Percentiles rank a stretch among this genome's conserved stretches.
These are phyloP conservation scores for Ligdia adustata DNA, from an alignment of 2,888 invertebrate genomes.

Conservation along the genomic window DNA sequence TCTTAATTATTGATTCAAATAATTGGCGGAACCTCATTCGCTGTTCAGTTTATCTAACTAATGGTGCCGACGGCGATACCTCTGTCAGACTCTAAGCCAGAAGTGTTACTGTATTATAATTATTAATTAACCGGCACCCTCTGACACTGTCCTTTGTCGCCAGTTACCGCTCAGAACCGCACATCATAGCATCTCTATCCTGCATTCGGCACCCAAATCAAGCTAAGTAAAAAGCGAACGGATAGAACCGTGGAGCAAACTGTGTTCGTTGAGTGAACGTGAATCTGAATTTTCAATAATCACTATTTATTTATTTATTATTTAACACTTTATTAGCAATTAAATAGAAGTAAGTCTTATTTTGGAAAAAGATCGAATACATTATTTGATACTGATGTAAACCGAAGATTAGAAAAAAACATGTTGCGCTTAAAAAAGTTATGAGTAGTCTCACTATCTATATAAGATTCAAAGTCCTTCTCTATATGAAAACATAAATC, in stretches of 20 bases:
- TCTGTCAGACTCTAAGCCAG: slow-evolving; percentile 30
- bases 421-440: slow-evolving; percentile 30
- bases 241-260: too few relatives aligned
- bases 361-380: not conserved
- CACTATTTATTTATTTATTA: too few relatives aligned
- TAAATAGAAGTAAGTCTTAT: not conserved
- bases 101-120: slow-evolving; percentile 38
- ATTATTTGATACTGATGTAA: too few relatives aligned
- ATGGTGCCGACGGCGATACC: slow-evolving; percentile 33
- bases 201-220: not conserved
- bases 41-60: slow-evolving; percentile 39
- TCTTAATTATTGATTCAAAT: too few relatives aligned
- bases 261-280: too few relatives aligned
- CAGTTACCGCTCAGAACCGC: slow-evolving; percentile 16
- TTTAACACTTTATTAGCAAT: too few relatives aligned
- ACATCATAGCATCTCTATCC: slow-evolving; percentile 9
- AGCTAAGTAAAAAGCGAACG: not conserved
- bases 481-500: slow-evolving; percentile 48
- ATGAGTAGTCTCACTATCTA: slow-evolving; percentile 30
- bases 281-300: too few relatives aligned
- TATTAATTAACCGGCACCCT: slow-evolving; percentile 36
- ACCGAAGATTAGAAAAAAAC: too few relatives aligned
- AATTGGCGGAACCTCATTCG: too few relatives aligned
- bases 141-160: slow-evolving; percentile 27
- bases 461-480: slow-evolving; percentile 39